Evolutionary conservation across 2,797 vertebrate species (phyloP).

Genomic region (Lepus townsendii): DNA sequence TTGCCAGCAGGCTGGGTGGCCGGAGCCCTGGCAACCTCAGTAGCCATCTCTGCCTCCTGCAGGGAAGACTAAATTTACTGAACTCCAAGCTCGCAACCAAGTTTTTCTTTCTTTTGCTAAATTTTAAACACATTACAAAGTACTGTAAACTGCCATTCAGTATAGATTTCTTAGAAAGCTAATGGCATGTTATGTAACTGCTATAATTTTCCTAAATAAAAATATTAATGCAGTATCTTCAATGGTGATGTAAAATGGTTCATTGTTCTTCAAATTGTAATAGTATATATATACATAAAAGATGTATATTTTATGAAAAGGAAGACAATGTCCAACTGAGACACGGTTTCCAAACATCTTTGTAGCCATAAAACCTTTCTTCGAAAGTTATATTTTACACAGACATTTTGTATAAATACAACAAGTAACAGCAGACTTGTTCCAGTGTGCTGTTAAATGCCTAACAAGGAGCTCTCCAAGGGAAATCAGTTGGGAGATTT

Average conservation of each 20-base stretch:
- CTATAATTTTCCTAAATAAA: slow-evolving; percentile 60
- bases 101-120: slow-evolving; percentile 40
- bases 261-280: slow-evolving; percentile 39
- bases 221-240: slow-evolving; percentile 35
- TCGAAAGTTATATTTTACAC: slow-evolving; percentile 11
- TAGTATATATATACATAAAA: background rate
- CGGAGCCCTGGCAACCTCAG: background rate
- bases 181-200: slow-evolving; percentile 13
- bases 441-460: slow-evolving; percentile 4
- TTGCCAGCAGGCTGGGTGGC: background rate
- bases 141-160: slow-evolving; percentile 21
- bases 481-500: background rate
- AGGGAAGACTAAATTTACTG: background rate
- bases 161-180: slow-evolving; percentile 52
- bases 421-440: slow-evolving; percentile 26
- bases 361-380: background rate
- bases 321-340: background rate
- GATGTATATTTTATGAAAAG: slow-evolving; percentile 22
- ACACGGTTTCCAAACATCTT: slow-evolving; percentile 33
- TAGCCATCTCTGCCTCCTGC: background rate
- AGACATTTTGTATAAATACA: slow-evolving; percentile 29
- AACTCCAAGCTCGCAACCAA: slow-evolving; percentile 58
- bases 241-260: slow-evolving; percentile 52
- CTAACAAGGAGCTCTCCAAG: background rate
- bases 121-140: slow-evolving; percentile 54